Conservation (phyloP, 2,113 vertebrate species). For the Oncorhynchus kisutch region DNA sequence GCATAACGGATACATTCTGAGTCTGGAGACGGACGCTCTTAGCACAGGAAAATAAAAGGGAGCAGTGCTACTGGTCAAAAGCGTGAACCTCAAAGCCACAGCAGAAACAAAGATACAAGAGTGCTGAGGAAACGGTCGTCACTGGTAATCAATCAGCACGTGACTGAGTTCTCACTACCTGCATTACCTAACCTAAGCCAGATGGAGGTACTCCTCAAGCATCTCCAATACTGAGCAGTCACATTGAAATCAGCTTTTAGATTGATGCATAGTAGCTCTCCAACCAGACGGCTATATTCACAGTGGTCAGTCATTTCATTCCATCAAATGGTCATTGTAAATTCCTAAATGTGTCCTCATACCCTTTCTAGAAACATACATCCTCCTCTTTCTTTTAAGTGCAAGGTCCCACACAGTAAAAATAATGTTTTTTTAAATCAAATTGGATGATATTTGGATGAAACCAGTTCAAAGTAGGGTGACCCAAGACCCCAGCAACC, state of each 20-base stretch:
- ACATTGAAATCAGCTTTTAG: not conserved
- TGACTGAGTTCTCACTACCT: no score
- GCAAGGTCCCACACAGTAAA: not conserved
- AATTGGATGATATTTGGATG: no score
- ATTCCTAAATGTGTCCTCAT: not conserved
- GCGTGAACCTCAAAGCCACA: not conserved
- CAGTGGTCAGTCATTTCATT: not conserved
- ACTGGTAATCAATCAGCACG: not conserved
- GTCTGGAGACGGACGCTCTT: not conserved
- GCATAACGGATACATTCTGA: not conserved
- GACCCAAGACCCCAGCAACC: no score
- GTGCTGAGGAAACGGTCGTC: not conserved
- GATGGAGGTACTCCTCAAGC: no score
- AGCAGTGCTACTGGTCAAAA: not conserved
- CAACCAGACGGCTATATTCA: not conserved
- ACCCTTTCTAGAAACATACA: conserved; percentile 14
- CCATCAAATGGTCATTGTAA: not conserved
- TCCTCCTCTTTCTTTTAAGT: conserved; percentile 12
- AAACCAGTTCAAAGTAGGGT: no score
- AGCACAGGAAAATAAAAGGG: not conserved
- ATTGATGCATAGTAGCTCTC: not conserved
- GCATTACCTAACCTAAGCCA: no score
- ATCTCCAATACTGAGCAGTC: not conserved
- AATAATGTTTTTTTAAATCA: no score
- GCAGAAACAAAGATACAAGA: no score